A percentile compares a stretch with the other conserved stretches of the same genome.
phyloP scores from a whole-genome alignment of 2,888 invertebrate genomes.

The Diplazon laetatorius region DNA sequence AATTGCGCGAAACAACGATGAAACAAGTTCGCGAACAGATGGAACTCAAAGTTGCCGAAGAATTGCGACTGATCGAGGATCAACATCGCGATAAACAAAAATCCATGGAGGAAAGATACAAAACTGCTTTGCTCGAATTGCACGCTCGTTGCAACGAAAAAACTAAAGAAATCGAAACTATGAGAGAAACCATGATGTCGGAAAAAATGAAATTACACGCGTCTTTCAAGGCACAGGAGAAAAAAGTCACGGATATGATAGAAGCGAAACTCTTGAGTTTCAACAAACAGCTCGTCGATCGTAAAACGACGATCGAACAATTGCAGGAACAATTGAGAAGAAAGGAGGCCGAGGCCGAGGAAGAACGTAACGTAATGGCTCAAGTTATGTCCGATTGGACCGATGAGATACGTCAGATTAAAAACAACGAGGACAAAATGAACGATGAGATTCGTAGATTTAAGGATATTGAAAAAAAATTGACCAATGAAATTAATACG shows the following conservation, averaged over 20 bases:
- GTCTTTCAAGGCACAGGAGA: conserved; percentile 84
- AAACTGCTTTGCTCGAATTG: conserved; percentile 82
- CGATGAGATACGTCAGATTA: conserved; percentile 76
- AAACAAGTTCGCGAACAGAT: conserved; percentile 87
- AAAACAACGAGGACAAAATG: conserved; percentile 80
- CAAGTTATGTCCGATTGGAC: conserved; percentile 77
- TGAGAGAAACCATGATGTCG: conserved; percentile 84
- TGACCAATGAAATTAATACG: conserved; percentile 83
- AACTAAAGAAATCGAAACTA: conserved; percentile 84
- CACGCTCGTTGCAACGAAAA: conserved; percentile 84
- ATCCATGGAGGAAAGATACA: conserved; percentile 84
- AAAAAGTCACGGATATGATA: conserved; percentile 83
- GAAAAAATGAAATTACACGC: conserved; percentile 84
- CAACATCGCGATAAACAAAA: conserved; percentile 83
- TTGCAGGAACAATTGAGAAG: conserved; percentile 83
- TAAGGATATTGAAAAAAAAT: conserved; percentile 83
- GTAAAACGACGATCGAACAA: conserved; percentile 79
- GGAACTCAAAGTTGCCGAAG: conserved; percentile 86
- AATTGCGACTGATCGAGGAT: conserved; percentile 85
- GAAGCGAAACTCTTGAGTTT: conserved; percentile 79
- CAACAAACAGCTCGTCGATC: conserved; percentile 72
- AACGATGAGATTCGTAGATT: conserved; percentile 82
- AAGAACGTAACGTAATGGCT: conserved; percentile 83
- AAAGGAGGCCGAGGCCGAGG: conserved; percentile 84
- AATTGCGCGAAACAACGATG: conserved; percentile 83